phyloP scores from a whole-genome alignment of 2,113 vertebrate species.

The Tragulus kanchil region DNA sequence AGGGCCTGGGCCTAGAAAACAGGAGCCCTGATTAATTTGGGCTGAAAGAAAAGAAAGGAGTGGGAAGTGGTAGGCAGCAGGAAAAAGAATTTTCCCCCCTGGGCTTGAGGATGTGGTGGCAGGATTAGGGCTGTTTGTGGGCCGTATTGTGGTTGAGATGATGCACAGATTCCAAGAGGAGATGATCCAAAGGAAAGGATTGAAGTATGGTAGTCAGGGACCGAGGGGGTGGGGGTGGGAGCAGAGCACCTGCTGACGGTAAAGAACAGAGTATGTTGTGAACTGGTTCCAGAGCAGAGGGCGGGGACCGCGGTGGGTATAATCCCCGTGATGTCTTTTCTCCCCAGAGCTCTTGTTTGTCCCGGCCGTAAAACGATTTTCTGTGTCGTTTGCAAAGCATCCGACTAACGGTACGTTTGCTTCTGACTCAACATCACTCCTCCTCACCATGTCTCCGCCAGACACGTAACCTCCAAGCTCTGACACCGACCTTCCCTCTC shows the following conservation, averaged over 20 bases:
- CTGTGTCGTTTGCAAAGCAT: slow-evolving; percentile 99
- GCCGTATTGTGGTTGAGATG: neutral
- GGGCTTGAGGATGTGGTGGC: slow-evolving; percentile 31
- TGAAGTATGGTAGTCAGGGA: slow-evolving; percentile 5
- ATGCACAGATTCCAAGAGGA: slow-evolving; percentile 1
- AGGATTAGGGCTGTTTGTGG: slow-evolving; percentile 54
- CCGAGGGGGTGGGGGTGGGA: neutral
- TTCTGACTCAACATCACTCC: slow-evolving; percentile 90
- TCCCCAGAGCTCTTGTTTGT: slow-evolving; percentile 99
- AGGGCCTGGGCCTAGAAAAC: slow-evolving; percentile 53
- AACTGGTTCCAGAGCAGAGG: slow-evolving; percentile 73
- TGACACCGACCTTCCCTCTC: slow-evolving; percentile 73
- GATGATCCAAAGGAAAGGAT: slow-evolving; percentile 34
- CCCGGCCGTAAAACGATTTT: slow-evolving; percentile 99
- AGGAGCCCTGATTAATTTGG: slow-evolving; percentile 55
- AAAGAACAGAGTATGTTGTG: slow-evolving; percentile 33
- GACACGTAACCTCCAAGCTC: slow-evolving; percentile 74
- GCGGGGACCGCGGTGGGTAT: slow-evolving; percentile 77
- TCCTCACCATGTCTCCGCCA: slow-evolving; percentile 79
- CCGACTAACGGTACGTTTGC: slow-evolving; percentile 99
- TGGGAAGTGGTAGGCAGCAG: slow-evolving; percentile 5
- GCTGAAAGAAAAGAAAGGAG: slow-evolving; percentile 47
- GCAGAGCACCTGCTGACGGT: neutral
- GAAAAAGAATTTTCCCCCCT: too few species aligned
- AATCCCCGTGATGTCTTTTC: slow-evolving; percentile 94